Percentiles rank a stretch among this genome's conserved stretches.
phyloP scores from a whole-genome alignment of 35 echinoderm and acorn worm genomes.

The Heliocidaris erythrogramma region DNA sequence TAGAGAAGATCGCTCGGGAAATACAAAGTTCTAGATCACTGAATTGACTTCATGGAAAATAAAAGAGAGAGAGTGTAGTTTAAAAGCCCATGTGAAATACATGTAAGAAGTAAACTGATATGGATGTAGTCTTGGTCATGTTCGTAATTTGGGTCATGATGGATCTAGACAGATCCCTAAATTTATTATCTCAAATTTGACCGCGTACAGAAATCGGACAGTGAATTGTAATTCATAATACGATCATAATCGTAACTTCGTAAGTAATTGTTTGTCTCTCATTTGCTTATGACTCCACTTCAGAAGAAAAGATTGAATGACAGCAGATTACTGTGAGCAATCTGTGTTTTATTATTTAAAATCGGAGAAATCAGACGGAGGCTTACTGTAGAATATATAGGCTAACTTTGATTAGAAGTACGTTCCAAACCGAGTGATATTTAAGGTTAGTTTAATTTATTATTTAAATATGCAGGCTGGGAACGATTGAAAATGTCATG shows the following conservation, averaged over 20 bases:
- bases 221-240: too few relatives aligned
- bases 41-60: not conserved
- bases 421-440: not conserved
- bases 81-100: not conserved
- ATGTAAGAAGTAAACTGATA: not conserved
- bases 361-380: too few relatives aligned
- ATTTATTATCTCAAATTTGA: too few relatives aligned
- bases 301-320: not conserved
- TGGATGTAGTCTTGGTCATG: too few relatives aligned
- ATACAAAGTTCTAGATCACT: slow-evolving; percentile 11
- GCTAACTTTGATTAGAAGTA: not conserved
- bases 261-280: not conserved
- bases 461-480: not conserved
- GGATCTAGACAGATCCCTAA: too few relatives aligned
- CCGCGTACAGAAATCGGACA: too few relatives aligned
- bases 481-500: too few relatives aligned
- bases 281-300: not conserved
- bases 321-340: too few relatives aligned
- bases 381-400: not conserved
- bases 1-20: not conserved
- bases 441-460: not conserved
- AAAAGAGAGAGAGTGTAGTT: not conserved
- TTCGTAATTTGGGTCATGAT: too few relatives aligned
- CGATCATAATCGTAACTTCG: too few relatives aligned
- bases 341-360: too few relatives aligned